Conservation (phyloP, 1,140 invertebrate species). For the Brachionus koreanus region DNA sequence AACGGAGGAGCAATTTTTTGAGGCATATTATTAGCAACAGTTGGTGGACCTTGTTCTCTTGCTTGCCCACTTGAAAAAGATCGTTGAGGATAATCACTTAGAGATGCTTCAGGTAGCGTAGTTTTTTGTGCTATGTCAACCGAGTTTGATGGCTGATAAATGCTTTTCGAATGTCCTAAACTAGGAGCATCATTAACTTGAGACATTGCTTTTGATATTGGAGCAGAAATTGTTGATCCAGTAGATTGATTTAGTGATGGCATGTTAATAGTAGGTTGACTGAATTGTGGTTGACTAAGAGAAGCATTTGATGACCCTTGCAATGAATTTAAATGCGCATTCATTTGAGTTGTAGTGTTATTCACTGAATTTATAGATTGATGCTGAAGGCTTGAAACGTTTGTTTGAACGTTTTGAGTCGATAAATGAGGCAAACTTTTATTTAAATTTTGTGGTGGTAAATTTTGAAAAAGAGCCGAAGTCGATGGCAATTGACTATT, state of each 20-base stretch:
- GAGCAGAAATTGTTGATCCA: not conserved
- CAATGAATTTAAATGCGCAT: not conserved
- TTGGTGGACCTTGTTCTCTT: not conserved
- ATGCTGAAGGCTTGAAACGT: not conserved
- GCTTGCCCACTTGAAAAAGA: not conserved
- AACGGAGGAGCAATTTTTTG: not conserved
- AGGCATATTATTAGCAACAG: not conserved
- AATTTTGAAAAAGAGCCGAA: conserved; percentile 1
- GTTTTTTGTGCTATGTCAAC: too few relatives aligned
- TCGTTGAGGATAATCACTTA: not conserved
- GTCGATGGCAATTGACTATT: not conserved
- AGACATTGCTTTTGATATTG: not conserved
- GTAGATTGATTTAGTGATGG: not conserved
- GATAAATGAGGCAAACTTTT: not conserved
- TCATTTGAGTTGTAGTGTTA: not conserved
- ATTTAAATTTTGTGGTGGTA: conserved; percentile 7
- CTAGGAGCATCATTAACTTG: not conserved
- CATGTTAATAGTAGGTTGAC: not conserved
- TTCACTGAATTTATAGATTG: not conserved
- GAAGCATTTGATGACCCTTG: not conserved
- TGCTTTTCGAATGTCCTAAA: not conserved
- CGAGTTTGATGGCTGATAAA: not conserved
- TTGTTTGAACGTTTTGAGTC: not conserved
- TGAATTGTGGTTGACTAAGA: not conserved
- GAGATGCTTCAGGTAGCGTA: too few relatives aligned